phyloP scores from a whole-genome alignment of 2,113 vertebrate species.

The Callithrix jacchus region DNA sequence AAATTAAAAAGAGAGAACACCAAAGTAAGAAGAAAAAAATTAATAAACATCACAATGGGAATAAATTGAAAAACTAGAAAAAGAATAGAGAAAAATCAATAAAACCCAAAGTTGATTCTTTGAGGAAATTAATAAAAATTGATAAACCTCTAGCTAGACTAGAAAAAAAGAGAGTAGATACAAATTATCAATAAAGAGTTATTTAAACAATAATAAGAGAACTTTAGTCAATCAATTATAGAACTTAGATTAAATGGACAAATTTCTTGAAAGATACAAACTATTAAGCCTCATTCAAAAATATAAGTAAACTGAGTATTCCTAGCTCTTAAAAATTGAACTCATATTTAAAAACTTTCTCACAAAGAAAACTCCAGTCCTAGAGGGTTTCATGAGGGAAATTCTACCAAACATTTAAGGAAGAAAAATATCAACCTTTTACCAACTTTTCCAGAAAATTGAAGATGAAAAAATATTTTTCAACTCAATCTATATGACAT shows the following conservation, averaged over 20 bases:
- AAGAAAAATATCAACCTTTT: slow-evolving; percentile 16
- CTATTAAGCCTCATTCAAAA: slow-evolving; percentile 27
- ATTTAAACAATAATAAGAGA: background rate
- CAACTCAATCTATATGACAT: background rate
- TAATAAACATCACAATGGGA: background rate
- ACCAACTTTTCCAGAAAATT: background rate
- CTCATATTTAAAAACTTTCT: background rate
- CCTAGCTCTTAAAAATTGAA: background rate
- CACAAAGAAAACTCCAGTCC: background rate
- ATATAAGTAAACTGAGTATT: slow-evolving; percentile 2
- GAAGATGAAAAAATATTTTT: slow-evolving; percentile 33
- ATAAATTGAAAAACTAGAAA: slow-evolving; percentile 15
- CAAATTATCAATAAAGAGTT: background rate
- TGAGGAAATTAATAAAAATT: slow-evolving; percentile 27
- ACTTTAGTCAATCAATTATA: background rate
- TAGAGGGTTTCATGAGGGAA: background rate
- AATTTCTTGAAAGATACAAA: slow-evolving; percentile 26
- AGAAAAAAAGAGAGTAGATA: background rate
- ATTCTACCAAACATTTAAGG: background rate
- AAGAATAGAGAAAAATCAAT: slow-evolving; percentile 30
- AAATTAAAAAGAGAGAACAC: slow-evolving; percentile 23
- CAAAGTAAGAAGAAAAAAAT: background rate
- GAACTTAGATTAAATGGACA: slow-evolving; percentile 10
- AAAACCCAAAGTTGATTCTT: background rate
- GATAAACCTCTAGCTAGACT: background rate